phyloP scores from a whole-genome alignment of 2,888 invertebrate species.

The Monoplex corrugatus region DNA sequence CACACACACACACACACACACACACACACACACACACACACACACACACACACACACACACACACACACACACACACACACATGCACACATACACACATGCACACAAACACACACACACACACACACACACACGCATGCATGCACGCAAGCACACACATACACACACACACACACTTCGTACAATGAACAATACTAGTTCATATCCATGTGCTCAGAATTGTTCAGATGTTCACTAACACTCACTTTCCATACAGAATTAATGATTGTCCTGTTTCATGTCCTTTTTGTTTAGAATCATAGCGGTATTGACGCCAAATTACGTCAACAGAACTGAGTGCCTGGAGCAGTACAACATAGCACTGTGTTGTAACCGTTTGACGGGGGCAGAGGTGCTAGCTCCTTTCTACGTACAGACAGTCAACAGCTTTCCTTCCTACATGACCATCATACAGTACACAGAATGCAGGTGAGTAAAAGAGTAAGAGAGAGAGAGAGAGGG shows the following conservation, averaged over 20 bases:
- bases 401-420: slow-evolving; percentile 72
- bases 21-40: not conserved
- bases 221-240: not conserved
- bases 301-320: slow-evolving; percentile 72
- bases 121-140: not conserved
- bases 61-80: slow-evolving; percentile 22
- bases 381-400: slow-evolving; percentile 68
- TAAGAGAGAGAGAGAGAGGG: no score
- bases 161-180: not conserved
- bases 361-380: slow-evolving; percentile 75
- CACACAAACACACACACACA: not conserved
- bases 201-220: not conserved
- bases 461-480: slow-evolving; percentile 72
- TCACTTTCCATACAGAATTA: not conserved
- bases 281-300: slow-evolving; percentile 67
- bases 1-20: not conserved
- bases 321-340: slow-evolving; percentile 66
- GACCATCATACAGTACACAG: slow-evolving; percentile 77
- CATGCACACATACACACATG: no score
- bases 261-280: not conserved
- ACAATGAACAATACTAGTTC: not conserved
- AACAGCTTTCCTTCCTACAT: slow-evolving; percentile 75
- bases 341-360: slow-evolving; percentile 79
- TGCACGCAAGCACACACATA: not conserved
- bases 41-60: slow-evolving; percentile 5